These are phyloP conservation scores for Psophia crepitans DNA, from an alignment of 2,113 vertebrate species.

Conservation along the genomic window DNA sequence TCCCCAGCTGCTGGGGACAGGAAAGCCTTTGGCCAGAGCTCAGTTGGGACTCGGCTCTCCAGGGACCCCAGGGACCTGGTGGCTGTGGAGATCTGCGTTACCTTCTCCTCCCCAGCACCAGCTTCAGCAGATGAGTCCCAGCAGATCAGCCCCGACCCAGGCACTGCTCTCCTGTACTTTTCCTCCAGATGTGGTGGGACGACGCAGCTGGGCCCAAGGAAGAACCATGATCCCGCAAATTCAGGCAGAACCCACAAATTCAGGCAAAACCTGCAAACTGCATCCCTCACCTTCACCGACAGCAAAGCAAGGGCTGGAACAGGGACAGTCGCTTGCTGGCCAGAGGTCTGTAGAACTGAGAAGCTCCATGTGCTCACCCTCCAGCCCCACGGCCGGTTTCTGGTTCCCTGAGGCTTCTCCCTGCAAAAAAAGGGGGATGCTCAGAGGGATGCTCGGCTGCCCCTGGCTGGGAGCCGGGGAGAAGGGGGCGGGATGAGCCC, in stretches of 20 bases:
- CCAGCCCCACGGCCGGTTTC: fast-evolving
- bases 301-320: background rate
- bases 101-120: too few relatives aligned
- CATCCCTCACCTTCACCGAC: background rate
- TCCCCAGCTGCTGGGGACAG: too few relatives aligned
- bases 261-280: fast-evolving
- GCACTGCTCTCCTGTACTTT: too few relatives aligned
- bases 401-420: background rate
- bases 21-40: too few relatives aligned
- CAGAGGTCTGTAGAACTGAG: background rate
- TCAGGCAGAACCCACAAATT: background rate
- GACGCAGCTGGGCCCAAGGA: fast-evolving
- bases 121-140: too few relatives aligned
- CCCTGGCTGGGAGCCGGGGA: background rate
- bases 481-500: background rate
- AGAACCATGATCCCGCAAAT: too few relatives aligned
- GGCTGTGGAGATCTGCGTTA: too few relatives aligned
- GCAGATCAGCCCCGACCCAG: too few relatives aligned
- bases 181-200: background rate
- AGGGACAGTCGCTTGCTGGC: fast-evolving
- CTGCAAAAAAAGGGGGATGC: fast-evolving
- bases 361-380: fast-evolving
- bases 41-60: too few relatives aligned
- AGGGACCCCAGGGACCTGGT: too few relatives aligned
- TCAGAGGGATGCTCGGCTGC: background rate